Evolutionary conservation across 92 coral and sea anemone species (phyloP), one percentile per base, ranked within the genome.

Genomic region (Phymanthus crucifer): DNA sequence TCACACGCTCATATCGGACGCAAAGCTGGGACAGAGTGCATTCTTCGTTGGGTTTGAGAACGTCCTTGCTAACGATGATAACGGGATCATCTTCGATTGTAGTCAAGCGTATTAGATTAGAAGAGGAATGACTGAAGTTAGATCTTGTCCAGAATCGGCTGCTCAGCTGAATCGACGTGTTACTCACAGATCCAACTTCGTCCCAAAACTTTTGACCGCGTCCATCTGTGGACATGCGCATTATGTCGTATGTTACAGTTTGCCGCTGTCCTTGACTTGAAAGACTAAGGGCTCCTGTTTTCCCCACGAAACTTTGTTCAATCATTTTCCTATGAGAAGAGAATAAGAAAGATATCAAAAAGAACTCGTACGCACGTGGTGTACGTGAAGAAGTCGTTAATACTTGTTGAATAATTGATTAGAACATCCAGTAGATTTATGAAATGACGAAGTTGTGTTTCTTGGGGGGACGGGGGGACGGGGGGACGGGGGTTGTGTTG

Each of bases 21-120:
- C 94, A 91, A 4, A 82, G 58, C 34, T 91, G 89, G 32, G 89
- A 88, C 21, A 88, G 61, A 13, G 86, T 54, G 43, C 92, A 88
- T 40, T 84, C 76, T 27, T 84, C 89, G 72, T 79, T 83, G 3
- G 66, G 78, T 54, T 70, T 76, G 3, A 84, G 38, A 26, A 35
- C 66, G 13, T 75, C 86, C 18, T 66, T 71, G 18, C 88, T 78
- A n/a, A 83, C 76, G 31, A 88, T 78, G 10, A 89, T 71, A 40
- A 88, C 75, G 29, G 94, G 94, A 13, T 91, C 91, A 47, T 84
- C 91, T 33, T 83, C 88, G 10, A 82, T 75, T 0, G 85, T 83
- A 31, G 85, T 86, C 91, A 88, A 85, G 17, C 91, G 89, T 23
- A 91, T 50, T 24, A 80, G 47, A 33, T 73, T 17, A 2, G 74